Evolutionary conservation across 2,888 invertebrate species (phyloP).

Genomic region (Phaedon cochleariae): DNA sequence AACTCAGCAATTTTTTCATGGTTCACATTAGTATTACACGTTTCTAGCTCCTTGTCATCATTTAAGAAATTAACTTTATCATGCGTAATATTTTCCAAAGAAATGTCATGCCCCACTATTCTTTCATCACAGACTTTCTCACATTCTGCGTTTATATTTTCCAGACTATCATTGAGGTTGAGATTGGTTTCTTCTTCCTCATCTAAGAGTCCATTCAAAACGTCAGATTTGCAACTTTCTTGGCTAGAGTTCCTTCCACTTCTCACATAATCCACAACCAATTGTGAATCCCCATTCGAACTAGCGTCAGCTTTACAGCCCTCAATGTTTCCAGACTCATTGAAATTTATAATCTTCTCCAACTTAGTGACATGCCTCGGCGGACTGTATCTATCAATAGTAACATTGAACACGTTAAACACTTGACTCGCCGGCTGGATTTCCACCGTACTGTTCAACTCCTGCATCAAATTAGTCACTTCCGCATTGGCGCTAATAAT

Average conservation of each 20-base stretch:
- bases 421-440: slow-evolving; percentile 58
- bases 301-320: background rate
- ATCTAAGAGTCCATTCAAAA: background rate
- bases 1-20: background rate
- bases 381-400: slow-evolving; percentile 54
- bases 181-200: slow-evolving; percentile 3
- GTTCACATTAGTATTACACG: background rate
- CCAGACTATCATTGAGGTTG: slow-evolving; percentile 5
- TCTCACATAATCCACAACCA: background rate
- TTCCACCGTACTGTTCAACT: slow-evolving; percentile 55
- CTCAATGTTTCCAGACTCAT: background rate
- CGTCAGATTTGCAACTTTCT: background rate
- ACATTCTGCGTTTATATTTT: background rate
- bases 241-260: background rate
- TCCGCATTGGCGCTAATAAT: slow-evolving; percentile 24
- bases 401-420: slow-evolving; percentile 60
- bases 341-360: slow-evolving; percentile 44
- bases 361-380: slow-evolving; percentile 46
- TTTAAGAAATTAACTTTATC: background rate
- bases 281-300: background rate
- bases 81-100: background rate
- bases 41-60: background rate
- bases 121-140: background rate
- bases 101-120: too few species aligned
- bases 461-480: slow-evolving; percentile 51